Evolutionary conservation across 2,888 invertebrate species (phyloP).

Genomic region (Tricholauxania praeusta): DNA sequence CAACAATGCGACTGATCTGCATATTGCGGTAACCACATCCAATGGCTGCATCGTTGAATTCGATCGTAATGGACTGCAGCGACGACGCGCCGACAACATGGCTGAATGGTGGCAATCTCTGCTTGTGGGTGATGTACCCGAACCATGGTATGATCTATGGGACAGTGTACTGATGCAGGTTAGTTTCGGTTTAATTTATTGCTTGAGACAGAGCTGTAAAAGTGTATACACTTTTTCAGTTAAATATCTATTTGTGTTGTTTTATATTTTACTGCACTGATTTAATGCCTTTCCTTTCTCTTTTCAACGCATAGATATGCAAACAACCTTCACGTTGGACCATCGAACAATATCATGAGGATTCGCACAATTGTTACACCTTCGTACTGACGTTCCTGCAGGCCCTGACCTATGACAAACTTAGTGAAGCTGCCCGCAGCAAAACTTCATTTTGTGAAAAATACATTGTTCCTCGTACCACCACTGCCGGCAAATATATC

Average conservation of each 20-base stretch:
- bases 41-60: constrained; percentile 85
- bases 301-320: constrained; percentile 55
- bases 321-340: constrained; percentile 72
- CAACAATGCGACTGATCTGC: constrained; percentile 84
- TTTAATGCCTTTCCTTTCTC: constrained; percentile 5
- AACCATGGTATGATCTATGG: constrained; percentile 78
- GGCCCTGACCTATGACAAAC: constrained; percentile 77
- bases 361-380: constrained; percentile 85
- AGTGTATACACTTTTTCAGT: not conserved
- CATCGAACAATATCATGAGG: constrained; percentile 78
- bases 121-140: constrained; percentile 76
- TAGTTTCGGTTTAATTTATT: constrained; percentile 41
- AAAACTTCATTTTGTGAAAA: constrained; percentile 82
- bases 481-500: constrained; percentile 87
- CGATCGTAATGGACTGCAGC: constrained; percentile 80
- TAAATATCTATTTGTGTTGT: not conserved
- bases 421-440: constrained; percentile 75
- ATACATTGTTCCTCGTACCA: constrained; percentile 84
- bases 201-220: not conserved
- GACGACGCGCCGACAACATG: constrained; percentile 63
- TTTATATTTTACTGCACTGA: not conserved
- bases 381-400: constrained; percentile 86
- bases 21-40: constrained; percentile 91
- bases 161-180: constrained; percentile 75
- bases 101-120: constrained; percentile 77